Evolutionary conservation across 2,888 invertebrate genomes (phyloP).

Genomic region (Scelioninae gen. 1): DNA sequence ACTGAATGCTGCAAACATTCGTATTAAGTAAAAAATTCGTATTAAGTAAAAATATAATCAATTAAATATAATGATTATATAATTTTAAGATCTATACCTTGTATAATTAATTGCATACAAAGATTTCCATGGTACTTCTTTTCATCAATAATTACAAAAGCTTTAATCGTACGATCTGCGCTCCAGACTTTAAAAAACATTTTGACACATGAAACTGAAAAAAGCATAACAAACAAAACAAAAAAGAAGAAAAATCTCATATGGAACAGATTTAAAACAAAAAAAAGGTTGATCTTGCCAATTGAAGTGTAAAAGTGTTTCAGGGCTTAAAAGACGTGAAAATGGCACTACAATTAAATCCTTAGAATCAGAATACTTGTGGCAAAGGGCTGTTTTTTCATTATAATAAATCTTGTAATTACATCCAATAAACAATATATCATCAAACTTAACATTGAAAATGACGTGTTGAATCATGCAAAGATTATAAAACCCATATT

Average conservation of each 20-base stretch:
- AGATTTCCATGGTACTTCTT: not conserved
- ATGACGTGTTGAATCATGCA: conserved; percentile 23
- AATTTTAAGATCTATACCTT: not conserved
- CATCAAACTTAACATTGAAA: conserved; percentile 15
- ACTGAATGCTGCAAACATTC: not conserved
- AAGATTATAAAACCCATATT: conserved; percentile 30
- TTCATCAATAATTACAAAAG: conserved; percentile 14
- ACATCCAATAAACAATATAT: conserved; percentile 34
- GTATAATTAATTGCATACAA: not conserved
- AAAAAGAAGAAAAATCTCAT: conserved; percentile 8
- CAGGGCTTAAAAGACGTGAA: conserved; percentile 15
- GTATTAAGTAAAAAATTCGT: not conserved
- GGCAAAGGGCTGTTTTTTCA: conserved; percentile 16
- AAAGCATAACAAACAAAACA: conserved; percentile 7
- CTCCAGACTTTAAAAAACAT: conserved; percentile 29
- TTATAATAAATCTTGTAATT: conserved; percentile 37
- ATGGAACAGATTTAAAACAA: conserved; percentile 19
- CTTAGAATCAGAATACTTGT: conserved; percentile 12
- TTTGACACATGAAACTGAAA: not conserved
- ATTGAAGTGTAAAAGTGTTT: conserved; percentile 17
- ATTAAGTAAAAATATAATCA: not conserved
- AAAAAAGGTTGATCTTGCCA: conserved; percentile 9
- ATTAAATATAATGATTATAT: not conserved
- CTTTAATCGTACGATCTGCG: conserved; percentile 8
- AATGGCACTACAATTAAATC: conserved; percentile 20